Base-by-base conservation (phyloP, 2,797 vertebrate genomes). In the Telmatherina bonti region DNA sequence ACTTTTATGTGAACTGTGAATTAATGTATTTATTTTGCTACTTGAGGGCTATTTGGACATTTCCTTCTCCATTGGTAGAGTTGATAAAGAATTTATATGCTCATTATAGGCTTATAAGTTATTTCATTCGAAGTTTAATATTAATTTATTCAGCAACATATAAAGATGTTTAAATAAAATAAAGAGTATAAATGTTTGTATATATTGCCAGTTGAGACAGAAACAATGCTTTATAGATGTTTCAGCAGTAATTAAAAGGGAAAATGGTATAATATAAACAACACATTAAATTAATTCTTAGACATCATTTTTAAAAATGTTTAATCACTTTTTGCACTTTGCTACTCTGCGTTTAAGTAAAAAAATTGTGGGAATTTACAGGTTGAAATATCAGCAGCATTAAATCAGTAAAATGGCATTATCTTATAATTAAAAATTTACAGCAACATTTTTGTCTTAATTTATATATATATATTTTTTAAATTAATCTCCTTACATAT, bases 21-120 rank as follows among this genome's bases (percentile, higher is more conserved):
- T 26, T 56, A 2, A 58, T 62, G 60, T 9, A 15, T 69, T 52
- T 30, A 18, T n/a, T 71, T 83, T 65, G 61, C 70, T 70, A 70
- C 53, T 11, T 13, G 7, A 24, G 26, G 22, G 47, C 9, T 22
- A 22, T 51, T 24, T 24, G 22, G 20, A 51, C 4, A 11, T 26
- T 24, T 26, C 26, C 22, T 12, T 4, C 11, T 41, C 15, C 16
- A 16, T 22, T 22, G 10, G n/a, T 16, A 36, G 33, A 27, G 27
- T 35, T 53, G 22, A 51, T 66, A 27, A 5, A 11, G 2, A 4
- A 31, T 8, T 8, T 24, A 4, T 26, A 51, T 22, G 43, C 43
- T 47, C 1, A 20, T n/a, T n/a, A 2, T 47, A 8, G n/a, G 20
- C 20, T n/a, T 3, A 47, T 47, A n/a, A 8, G 43, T 7, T 47